A percentile compares a stretch with the other conserved stretches of the same genome.
These are phyloP conservation scores for Cassiopea andromeda DNA, from an alignment of 30 jellyfish, hydroid and myxozoan genomes.

Conservation along the genomic window DNA sequence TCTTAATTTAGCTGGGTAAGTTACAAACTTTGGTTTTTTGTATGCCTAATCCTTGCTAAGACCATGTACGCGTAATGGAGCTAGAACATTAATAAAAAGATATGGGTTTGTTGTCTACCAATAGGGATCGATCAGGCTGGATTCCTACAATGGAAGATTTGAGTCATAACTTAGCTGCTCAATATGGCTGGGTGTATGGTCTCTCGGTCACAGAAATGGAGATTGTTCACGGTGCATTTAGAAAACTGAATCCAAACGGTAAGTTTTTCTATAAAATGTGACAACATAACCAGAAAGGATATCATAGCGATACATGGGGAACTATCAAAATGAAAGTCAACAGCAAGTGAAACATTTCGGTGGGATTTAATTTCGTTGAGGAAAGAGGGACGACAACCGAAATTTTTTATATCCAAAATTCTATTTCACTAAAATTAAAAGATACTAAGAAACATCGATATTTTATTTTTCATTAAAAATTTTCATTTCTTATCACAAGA, in stretches of 20 bases:
- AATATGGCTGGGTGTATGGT: constrained; percentile 99
- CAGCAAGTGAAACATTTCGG: too few species aligned
- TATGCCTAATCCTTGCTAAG: not conserved
- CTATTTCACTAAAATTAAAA: too few species aligned
- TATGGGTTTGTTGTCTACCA: not conserved
- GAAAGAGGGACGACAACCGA: too few species aligned
- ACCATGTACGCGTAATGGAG: not conserved
- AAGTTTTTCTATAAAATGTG: not conserved
- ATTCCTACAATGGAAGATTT: constrained; percentile 92
- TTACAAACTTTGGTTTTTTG: not conserved
- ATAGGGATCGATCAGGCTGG: constrained; percentile 97
- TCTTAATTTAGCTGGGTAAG: constrained; percentile 97
- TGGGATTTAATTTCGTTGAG: too few species aligned
- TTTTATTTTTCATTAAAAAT: too few species aligned
- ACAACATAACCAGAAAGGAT: not conserved
- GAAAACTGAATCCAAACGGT: constrained; percentile 95
- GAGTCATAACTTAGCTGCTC: constrained; percentile 93
- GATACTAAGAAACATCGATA: too few species aligned
- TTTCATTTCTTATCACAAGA: too few species aligned
- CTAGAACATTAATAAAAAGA: too few species aligned
- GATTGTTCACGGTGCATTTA: constrained; percentile 97
- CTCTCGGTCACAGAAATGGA: constrained; percentile 98
- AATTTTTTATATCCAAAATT: too few species aligned
- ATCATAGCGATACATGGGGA: too few species aligned
- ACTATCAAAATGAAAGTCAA: too few species aligned